These are phyloP conservation scores for Oceanites oceanicus DNA, from an alignment of 2,113 vertebrate genomes.

Conservation along the genomic window DNA sequence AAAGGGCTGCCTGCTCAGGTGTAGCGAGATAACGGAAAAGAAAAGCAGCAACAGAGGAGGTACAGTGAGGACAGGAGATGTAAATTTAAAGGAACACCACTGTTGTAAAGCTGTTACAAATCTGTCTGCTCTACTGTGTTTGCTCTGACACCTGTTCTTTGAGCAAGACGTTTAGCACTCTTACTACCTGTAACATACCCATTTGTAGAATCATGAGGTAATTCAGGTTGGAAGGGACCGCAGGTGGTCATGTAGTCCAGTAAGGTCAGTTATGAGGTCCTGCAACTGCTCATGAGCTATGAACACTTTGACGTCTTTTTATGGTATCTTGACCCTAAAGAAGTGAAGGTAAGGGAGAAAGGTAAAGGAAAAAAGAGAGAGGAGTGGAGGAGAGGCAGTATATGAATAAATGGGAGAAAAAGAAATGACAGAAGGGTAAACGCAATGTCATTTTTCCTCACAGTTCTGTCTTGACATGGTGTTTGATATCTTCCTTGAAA, in stretches of 20 bases:
- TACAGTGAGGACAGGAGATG: neutral
- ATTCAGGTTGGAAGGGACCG: neutral
- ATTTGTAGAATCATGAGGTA: neutral
- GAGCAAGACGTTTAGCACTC: neutral
- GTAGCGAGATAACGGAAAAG: too few species aligned
- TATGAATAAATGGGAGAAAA: neutral
- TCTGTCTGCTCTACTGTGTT: neutral
- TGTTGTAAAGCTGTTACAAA: neutral
- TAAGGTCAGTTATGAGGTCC: neutral
- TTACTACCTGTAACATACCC: neutral
- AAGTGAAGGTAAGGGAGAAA: neutral
- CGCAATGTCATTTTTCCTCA: neutral
- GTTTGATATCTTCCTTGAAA: neutral
- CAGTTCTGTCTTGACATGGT: neutral
- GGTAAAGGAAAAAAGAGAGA: neutral
- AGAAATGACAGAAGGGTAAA: neutral
- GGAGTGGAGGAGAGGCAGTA: neutral
- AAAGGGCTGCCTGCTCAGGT: neutral
- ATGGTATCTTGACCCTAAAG: neutral
- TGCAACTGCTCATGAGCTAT: neutral
- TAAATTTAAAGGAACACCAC: neutral
- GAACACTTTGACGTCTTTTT: neutral
- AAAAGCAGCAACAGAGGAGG: neutral
- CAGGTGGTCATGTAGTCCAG: neutral
- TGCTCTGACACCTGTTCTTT: neutral